These are phyloP conservation scores for Tortricodes alternella DNA, from an alignment of 2,888 invertebrate genomes.

Conservation along the genomic window DNA sequence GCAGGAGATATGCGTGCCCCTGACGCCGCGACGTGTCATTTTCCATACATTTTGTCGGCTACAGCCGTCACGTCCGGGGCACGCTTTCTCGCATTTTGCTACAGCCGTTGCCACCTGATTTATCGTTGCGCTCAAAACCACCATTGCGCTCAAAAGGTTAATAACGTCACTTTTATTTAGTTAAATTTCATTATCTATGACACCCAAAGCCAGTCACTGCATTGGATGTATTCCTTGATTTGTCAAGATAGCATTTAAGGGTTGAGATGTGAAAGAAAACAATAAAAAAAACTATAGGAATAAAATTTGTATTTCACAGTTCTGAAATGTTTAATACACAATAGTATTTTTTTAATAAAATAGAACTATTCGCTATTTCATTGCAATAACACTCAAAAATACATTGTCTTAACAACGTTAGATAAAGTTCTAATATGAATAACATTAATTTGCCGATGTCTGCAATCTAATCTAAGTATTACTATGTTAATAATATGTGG, in stretches of 20 bases:
- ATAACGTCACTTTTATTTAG: too few species aligned
- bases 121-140: too few species aligned
- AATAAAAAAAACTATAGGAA: constrained; percentile 65
- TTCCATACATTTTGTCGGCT: too few species aligned
- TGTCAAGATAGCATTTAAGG: neutral
- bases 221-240: neutral
- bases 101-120: too few species aligned
- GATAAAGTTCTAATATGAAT: constrained; percentile 59
- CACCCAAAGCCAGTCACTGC: too few species aligned
- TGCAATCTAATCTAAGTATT: constrained; percentile 43
- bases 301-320: constrained; percentile 80
- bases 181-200: too few species aligned
- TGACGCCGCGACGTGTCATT: too few species aligned
- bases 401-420: constrained; percentile 70
- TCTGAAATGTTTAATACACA: constrained; percentile 71
- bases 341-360: constrained; percentile 77
- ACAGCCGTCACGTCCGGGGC: too few species aligned
- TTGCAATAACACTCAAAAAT: constrained; percentile 79
- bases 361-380: constrained; percentile 72
- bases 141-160: too few species aligned
- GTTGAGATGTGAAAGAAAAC: constrained; percentile 66
- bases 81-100: too few species aligned
- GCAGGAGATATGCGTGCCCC: too few species aligned
- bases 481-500: constrained; percentile 38
- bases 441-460: constrained; percentile 47